Evolutionary conservation across 1,140 invertebrate species (phyloP).

Genomic region (Oscheius sp.): DNA sequence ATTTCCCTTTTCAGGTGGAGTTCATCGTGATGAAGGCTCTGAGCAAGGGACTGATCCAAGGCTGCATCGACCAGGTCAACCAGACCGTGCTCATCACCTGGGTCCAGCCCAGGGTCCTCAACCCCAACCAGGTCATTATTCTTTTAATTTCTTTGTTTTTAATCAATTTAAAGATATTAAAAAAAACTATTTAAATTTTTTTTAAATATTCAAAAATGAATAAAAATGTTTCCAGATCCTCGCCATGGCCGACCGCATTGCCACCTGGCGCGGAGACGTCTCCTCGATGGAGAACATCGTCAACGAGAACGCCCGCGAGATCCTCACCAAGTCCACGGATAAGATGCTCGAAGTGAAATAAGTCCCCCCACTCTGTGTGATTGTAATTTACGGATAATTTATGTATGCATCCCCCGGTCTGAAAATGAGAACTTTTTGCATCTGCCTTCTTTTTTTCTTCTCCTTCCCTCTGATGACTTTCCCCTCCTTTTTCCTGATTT

Average conservation of each 20-base stretch:
- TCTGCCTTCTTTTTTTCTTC: too few relatives aligned
- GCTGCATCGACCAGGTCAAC: conserved; percentile 87
- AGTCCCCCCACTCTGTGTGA: too few relatives aligned
- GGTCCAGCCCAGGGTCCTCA: conserved; percentile 87
- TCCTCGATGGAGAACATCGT: conserved; percentile 42
- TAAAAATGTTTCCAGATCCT: conserved; percentile 34
- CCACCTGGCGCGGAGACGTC: conserved; percentile 41
- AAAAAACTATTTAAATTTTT: background rate
- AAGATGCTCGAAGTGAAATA: background rate
- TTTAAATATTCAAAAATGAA: background rate
- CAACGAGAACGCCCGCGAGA: conserved; percentile 46
- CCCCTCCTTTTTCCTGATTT: too few relatives aligned
- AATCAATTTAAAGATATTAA: background rate
- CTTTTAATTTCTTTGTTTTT: background rate
- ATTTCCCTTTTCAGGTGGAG: conserved; percentile 75
- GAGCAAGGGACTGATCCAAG: conserved; percentile 86
- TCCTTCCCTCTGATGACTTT: too few relatives aligned
- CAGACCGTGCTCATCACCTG: conserved; percentile 78
- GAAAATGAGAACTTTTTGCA: too few relatives aligned
- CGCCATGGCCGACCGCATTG: conserved; percentile 44
- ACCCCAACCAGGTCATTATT: conserved; percentile 64
- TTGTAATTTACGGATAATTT: too few relatives aligned
- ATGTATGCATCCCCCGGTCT: too few relatives aligned
- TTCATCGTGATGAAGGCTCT: conserved; percentile 95
- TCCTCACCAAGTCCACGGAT: conserved; percentile 32